Base-by-base conservation (phyloP, 2,888 invertebrate species). In the Empis stercorea region DNA sequence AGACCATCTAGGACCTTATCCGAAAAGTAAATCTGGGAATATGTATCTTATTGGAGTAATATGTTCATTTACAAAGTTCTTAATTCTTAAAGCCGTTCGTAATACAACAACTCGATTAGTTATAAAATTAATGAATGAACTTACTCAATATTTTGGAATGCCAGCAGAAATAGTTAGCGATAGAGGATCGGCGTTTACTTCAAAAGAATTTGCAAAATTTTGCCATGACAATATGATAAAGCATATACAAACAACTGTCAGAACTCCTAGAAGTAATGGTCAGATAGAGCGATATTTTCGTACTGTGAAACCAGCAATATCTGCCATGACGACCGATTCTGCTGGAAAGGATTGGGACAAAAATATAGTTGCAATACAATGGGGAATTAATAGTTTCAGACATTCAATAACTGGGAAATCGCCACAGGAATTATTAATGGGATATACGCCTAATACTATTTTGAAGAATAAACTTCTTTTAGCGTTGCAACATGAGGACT, bases 151-250 rank as follows among this genome's bases (percentile, higher is more conserved):
- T 50, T 60, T 58, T 48, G 59, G 59, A 2, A 52, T 52, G 10
- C 59, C 60, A 10, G 44, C 39, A 14, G 44, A 54, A 13, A 51
- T 61, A 2, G 51, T 61, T 11, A 53, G 53, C 2, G 57, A 61
- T 49, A 47, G 57, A 14, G 58, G 59, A n/a, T 51, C 55, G n/a
- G 55, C 57, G 30, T 56, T 53, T 44, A 54, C 50, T 1, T 51
- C 59, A 1, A 48, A 52, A 30, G 16, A 17, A 20, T 59, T 59
- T 45, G 50, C 52, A 44, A 30, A 52, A 4, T 56, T 56, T 38
- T 56, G 53, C 45, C 42, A 51, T 4, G 27, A 50, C 6, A 43
- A 53, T 34, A 46, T 48, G 2, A 56, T 60, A 5, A 40, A 52
- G 27, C 59, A 59, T 41, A 43, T 58, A 1, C 52, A 55, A 48